Evolutionary conservation across 2,888 invertebrate genomes (phyloP), one percentile per base, ranked within the genome.

Genomic region (Hirtodrosophila histrioides): DNA sequence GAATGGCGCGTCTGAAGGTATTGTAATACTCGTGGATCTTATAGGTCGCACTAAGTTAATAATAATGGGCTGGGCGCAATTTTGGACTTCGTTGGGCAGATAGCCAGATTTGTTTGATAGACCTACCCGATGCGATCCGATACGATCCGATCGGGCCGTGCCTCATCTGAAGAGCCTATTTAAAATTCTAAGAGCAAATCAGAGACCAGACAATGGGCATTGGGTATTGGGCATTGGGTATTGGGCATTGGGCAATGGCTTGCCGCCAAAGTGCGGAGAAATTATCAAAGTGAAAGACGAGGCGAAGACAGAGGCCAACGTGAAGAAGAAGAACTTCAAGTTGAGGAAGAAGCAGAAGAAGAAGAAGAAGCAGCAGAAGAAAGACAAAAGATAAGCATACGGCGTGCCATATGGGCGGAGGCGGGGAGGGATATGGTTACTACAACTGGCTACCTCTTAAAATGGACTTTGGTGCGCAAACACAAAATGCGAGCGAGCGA

Each of bases 281-380:
- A 88, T 84, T 83, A 84, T 88, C 84, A 86, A 84, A 86, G 83
- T 80, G 84, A 83, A 80, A 82, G 86, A 81, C 75, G 55, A 50
- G 57, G 27, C 39, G 41, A 68, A 68, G 60, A 73, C 46, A 35
- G 55, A 54, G 31, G 58, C 58, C 63, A 58, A 63, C 57, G 24
- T 12, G 8, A 33, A 37, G 3, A 3, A 29, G 17, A 41, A 58
- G 69, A 29, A 17, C 40, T 2, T 39, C 39, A 58, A 64, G 75
- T 31, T 31, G 9, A 8, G 7, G 31, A 6, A 31, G 45, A 3
- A 44, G 39, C 9, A 37, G 41, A 9, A 56, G 37, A 23, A 36
- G 39, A 35, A 45, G 50, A 24, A 41, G 33, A 33, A 51, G 40
- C 4, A 55, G 12, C 27, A 33, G 63, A 55, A 64, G 75, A 64